These are phyloP conservation scores for Syngnathus typhle DNA, from an alignment of 2,113 vertebrate species.

Conservation along the genomic window DNA sequence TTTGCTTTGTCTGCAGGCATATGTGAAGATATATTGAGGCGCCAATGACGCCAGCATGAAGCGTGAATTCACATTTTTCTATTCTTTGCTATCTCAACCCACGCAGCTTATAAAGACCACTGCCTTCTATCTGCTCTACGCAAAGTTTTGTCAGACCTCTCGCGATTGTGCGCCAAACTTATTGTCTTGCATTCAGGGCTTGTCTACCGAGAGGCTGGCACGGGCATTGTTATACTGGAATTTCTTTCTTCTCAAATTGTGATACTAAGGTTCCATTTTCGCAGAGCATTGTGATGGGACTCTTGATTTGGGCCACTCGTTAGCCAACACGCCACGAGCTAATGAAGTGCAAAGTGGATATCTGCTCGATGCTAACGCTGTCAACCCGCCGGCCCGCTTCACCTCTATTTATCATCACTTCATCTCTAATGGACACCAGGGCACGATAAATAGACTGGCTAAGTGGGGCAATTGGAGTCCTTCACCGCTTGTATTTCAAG, in stretches of 20 bases:
- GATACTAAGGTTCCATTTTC: constrained; percentile 19
- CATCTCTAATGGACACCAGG: constrained; percentile 32
- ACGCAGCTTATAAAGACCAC: constrained; percentile 38
- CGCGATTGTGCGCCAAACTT: background rate
- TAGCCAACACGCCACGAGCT: constrained; percentile 54
- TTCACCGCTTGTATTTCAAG: constrained; percentile 7
- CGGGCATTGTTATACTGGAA: background rate
- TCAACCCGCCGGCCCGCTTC: constrained; percentile 51
- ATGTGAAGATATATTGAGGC: constrained; percentile 42
- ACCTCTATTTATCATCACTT: constrained; percentile 57
- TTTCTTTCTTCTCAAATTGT: background rate
- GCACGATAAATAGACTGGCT: constrained; percentile 13
- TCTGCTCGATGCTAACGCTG: constrained; percentile 65
- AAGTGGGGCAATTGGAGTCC: background rate
- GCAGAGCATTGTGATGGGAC: constrained; percentile 47
- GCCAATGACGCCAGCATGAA: constrained; percentile 36
- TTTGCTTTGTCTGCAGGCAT: constrained; percentile 40
- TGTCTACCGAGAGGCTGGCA: background rate
- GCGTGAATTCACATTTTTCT: constrained; percentile 44
- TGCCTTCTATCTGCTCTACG: constrained; percentile 22
- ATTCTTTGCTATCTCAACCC: constrained; percentile 35
- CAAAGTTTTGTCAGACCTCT: constrained; percentile 31
- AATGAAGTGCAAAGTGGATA: constrained; percentile 66
- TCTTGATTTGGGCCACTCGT: constrained; percentile 55
- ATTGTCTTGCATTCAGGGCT: background rate